Conservation (phyloP, 2,888 invertebrate species). For the Embidobia sp. region DNA sequence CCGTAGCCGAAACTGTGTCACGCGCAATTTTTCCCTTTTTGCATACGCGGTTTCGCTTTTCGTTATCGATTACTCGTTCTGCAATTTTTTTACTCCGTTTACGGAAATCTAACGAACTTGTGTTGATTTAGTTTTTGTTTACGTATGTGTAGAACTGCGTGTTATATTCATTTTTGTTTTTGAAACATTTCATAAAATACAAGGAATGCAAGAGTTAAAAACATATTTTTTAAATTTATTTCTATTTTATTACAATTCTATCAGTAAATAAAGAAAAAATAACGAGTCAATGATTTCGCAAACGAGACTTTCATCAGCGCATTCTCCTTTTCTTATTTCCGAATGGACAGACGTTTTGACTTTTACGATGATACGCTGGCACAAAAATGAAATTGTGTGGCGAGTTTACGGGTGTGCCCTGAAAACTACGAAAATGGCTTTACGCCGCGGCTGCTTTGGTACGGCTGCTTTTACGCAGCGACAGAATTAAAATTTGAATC, state of each 20-base stretch:
- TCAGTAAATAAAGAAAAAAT: slow-evolving; percentile 7
- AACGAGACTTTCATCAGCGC: slow-evolving; percentile 10
- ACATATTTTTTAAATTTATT: no score
- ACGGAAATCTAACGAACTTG: no score
- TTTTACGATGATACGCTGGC: slow-evolving; percentile 16
- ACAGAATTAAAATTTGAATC: slow-evolving; percentile 8
- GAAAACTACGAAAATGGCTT: slow-evolving; percentile 10
- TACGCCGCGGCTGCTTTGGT: slow-evolving; percentile 3
- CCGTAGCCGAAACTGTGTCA: slow-evolving; percentile 32
- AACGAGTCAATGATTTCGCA: no score
- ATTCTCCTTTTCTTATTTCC: neutral
- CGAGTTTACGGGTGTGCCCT: slow-evolving; percentile 14
- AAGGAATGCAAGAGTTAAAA: no score
- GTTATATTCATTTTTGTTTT: no score
- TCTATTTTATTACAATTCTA: no score
- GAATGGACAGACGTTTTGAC: slow-evolving; percentile 5
- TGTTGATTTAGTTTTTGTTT: no score
- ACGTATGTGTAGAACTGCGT: no score
- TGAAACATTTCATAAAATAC: no score
- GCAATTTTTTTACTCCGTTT: slow-evolving; percentile 8
- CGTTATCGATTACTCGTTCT: slow-evolving; percentile 27
- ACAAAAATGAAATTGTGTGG: slow-evolving; percentile 21
- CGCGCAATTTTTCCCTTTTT: slow-evolving; percentile 17
- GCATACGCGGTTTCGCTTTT: slow-evolving; percentile 42
- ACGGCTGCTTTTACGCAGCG: slow-evolving; percentile 2